Conservation (phyloP, 1,140 invertebrate species). For the Bilobella aurantiaca region DNA sequence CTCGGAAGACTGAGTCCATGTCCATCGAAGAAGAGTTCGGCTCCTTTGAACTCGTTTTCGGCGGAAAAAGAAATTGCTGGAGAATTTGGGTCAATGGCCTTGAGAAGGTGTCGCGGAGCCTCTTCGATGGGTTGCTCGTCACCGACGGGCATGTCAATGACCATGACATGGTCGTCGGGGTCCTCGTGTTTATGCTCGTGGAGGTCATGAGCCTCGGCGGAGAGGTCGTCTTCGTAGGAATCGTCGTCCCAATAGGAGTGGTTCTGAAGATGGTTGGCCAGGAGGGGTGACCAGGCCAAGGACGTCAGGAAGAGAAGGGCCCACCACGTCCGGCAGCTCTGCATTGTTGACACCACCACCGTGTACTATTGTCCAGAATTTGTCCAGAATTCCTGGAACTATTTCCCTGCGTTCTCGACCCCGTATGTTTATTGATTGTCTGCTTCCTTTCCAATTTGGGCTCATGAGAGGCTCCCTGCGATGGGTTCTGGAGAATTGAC, state of each 20-base stretch:
- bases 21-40: background rate
- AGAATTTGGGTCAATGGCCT: background rate
- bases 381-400: background rate
- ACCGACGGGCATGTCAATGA: background rate
- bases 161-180: background rate
- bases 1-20: background rate
- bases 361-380: too few species aligned
- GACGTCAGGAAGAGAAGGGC: background rate
- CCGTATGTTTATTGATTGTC: background rate
- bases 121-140: background rate
- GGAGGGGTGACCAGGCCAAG: background rate
- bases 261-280: background rate
- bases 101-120: background rate
- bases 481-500: background rate
- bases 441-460: slow-evolving; percentile 2
- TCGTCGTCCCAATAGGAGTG: background rate
- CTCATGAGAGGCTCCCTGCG: background rate
- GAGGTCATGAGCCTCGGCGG: background rate
- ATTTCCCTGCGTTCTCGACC: background rate
- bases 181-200: too few species aligned
- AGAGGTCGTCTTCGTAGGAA: background rate
- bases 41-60: background rate
- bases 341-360: too few species aligned
- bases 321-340: background rate
- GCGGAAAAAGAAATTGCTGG: background rate